phyloP scores from a whole-genome alignment of 2,113 vertebrate genomes.

The Hemiprocne comata region DNA sequence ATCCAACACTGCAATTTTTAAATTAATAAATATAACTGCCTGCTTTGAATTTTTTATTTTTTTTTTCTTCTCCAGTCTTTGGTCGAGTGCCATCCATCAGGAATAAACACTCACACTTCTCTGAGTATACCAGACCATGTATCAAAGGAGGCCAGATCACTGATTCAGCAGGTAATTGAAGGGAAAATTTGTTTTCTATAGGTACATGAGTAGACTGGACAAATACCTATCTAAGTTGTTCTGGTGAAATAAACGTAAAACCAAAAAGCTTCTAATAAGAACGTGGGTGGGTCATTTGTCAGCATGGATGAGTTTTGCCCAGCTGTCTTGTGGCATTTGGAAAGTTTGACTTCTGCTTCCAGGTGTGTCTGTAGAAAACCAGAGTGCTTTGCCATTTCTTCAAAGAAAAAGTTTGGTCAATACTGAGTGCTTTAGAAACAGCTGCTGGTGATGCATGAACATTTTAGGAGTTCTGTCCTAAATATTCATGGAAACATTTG shows the following conservation, averaged over 20 bases:
- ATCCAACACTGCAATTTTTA: neutral
- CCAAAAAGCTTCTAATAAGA: neutral
- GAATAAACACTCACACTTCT: slow-evolving; percentile 91
- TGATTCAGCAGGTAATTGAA: slow-evolving; percentile 89
- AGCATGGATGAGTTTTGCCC: neutral
- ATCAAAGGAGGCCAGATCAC: slow-evolving; percentile 91
- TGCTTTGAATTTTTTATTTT: neutral
- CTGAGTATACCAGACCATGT: slow-evolving; percentile 91
- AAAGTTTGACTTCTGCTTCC: neutral
- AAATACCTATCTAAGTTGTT: neutral
- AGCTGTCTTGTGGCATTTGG: neutral
- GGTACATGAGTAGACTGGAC: neutral
- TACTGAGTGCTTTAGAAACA: neutral
- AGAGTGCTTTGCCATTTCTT: neutral
- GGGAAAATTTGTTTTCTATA: neutral
- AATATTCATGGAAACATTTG: neutral
- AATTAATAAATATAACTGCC: neutral
- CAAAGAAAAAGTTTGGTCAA: neutral
- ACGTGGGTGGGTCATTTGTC: neutral
- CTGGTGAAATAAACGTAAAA: neutral
- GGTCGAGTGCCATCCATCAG: slow-evolving; percentile 92
- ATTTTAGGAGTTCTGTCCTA: neutral
- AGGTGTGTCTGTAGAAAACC: neutral
- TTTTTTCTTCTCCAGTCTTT: slow-evolving; percentile 71
- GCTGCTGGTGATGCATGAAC: neutral